Conservation (phyloP, 2,797 vertebrate species). For the Taenioides sp. region DNA sequence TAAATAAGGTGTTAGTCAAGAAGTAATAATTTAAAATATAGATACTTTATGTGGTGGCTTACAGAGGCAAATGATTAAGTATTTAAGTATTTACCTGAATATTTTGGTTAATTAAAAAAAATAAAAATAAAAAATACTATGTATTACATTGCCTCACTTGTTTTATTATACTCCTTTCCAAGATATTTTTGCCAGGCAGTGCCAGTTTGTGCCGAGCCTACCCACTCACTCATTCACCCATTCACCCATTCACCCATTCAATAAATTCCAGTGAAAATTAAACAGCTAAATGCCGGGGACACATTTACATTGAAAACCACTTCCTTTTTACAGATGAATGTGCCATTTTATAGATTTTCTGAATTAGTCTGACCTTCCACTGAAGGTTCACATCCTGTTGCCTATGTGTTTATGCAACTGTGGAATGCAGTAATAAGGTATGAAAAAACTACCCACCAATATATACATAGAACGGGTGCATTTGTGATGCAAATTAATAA, state of each 20-base stretch:
- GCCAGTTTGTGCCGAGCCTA: background rate
- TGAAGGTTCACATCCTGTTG: background rate
- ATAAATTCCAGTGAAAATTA: background rate
- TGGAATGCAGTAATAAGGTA: background rate
- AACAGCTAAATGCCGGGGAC: background rate
- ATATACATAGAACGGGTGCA: background rate
- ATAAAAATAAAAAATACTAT: too few relatives aligned
- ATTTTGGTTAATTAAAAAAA: too few relatives aligned
- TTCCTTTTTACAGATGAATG: background rate
- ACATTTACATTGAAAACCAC: slow-evolving; percentile 1
- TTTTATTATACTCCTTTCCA: too few relatives aligned
- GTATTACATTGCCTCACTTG: too few relatives aligned
- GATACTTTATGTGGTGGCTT: too few relatives aligned
- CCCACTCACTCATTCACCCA: too few relatives aligned
- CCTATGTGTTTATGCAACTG: background rate
- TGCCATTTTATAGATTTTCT: background rate
- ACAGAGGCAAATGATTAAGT: too few relatives aligned
- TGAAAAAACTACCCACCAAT: background rate
- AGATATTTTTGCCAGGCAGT: background rate
- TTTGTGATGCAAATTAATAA: background rate
- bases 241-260: too few relatives aligned
- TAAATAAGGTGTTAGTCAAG: too few relatives aligned
- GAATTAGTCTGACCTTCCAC: slow-evolving; percentile 6
- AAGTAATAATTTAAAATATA: too few relatives aligned
- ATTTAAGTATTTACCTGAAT: too few relatives aligned